Percentiles rank a stretch among this genome's conserved stretches.
These are phyloP conservation scores for Pangasius djambal DNA, from an alignment of 2,797 vertebrate genomes.

Conservation along the genomic window DNA sequence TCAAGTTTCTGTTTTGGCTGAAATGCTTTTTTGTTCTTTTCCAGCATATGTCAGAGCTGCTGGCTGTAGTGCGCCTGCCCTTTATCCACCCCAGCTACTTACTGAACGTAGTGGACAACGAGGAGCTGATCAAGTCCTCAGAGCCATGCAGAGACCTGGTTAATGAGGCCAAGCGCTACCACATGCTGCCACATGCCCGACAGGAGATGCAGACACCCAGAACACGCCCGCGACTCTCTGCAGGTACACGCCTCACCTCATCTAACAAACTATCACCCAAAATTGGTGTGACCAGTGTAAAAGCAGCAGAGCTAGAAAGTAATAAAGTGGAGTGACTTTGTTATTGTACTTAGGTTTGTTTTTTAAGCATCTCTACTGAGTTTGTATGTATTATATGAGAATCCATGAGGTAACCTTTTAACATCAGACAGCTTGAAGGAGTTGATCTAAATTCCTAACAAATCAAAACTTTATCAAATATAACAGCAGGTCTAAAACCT, in stretches of 20 bases:
- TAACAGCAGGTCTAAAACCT: background rate
- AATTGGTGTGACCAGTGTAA: background rate
- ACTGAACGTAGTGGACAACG: constrained; percentile 96
- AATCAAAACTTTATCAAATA: background rate
- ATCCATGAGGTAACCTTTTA: background rate
- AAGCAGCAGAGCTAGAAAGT: background rate
- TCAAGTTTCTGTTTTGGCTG: background rate
- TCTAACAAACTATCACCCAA: background rate
- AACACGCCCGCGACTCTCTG: constrained; percentile 92
- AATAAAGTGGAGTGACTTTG: background rate
- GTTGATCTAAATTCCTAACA: background rate
- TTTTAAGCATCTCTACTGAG: background rate
- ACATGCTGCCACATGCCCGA: constrained; percentile 97
- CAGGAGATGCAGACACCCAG: constrained; percentile 98
- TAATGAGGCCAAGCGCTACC: constrained; percentile 97
- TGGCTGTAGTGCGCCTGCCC: constrained; percentile 92
- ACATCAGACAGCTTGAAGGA: background rate
- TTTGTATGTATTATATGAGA: background rate
- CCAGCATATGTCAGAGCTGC: constrained; percentile 88
- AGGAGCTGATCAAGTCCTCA: constrained; percentile 96
- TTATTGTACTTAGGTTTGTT: background rate
- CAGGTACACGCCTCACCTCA: constrained; percentile 75
- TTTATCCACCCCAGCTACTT: constrained; percentile 99
- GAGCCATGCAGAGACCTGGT: constrained; percentile 96
- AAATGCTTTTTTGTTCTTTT: background rate